phyloP scores from a whole-genome alignment of 2,797 vertebrate genomes.

The Melanotaenia pygmaea region DNA sequence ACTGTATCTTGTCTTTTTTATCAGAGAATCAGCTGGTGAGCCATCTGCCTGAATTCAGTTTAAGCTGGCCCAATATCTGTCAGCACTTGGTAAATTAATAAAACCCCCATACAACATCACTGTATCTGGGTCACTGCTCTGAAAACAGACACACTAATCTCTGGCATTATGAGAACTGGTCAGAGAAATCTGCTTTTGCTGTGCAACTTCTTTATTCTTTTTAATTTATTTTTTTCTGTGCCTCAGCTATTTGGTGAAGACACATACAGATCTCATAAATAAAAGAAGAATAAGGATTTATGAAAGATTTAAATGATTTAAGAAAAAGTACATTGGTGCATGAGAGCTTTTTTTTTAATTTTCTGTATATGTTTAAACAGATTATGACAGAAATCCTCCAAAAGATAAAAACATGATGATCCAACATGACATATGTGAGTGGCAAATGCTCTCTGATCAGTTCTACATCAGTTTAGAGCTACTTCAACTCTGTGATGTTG shows the following conservation, averaged over 20 bases:
- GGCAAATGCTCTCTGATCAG: background rate
- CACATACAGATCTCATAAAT: background rate
- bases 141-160: slow-evolving; percentile 53
- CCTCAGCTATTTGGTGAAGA: slow-evolving; percentile 2
- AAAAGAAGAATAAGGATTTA: background rate
- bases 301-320: background rate
- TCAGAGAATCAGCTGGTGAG: slow-evolving; percentile 24
- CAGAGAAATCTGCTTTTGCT: slow-evolving; percentile 12
- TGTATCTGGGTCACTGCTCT: slow-evolving; percentile 59
- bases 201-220: background rate
- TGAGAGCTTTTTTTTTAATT: background rate
- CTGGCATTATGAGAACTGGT: slow-evolving; percentile 26
- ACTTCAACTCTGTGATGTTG: background rate
- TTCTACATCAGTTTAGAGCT: background rate
- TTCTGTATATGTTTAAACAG: background rate
- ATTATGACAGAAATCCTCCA: background rate
- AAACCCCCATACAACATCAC: slow-evolving; percentile 51
- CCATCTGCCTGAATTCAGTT: slow-evolving; percentile 59
- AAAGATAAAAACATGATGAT: background rate
- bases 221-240: slow-evolving; percentile 4
- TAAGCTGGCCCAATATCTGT: slow-evolving; percentile 56
- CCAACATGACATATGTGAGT: background rate
- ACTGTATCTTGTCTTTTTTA: slow-evolving; percentile 11
- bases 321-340: background rate
- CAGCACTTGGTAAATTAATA: slow-evolving; percentile 60